Conservation (phyloP, 92 coral and sea anemone species). For the Siderastrea siderea region DNA sequence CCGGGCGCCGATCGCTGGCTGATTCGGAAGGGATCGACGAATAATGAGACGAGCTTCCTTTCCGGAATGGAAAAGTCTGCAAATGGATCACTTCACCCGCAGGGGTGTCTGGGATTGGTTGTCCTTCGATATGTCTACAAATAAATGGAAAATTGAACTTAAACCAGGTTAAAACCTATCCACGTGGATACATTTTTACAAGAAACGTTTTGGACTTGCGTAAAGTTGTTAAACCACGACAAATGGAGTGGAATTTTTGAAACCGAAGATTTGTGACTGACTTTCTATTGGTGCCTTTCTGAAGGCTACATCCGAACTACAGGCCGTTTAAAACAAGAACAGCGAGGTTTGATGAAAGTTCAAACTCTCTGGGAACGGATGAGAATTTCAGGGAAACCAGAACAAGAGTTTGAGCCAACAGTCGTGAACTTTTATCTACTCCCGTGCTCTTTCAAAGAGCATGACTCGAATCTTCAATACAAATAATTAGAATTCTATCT, state of each 20-base stretch:
- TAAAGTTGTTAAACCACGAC: neutral
- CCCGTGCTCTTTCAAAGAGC: too few relatives aligned
- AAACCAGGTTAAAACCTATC: too few relatives aligned
- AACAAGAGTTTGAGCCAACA: too few relatives aligned
- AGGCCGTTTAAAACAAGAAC: too few relatives aligned
- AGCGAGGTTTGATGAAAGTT: too few relatives aligned
- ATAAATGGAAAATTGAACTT: neutral
- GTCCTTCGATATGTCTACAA: slow-evolving; percentile 75
- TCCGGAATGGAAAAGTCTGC: slow-evolving; percentile 75
- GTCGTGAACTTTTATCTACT: too few relatives aligned
- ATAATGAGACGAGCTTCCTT: slow-evolving; percentile 68
- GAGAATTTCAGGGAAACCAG: too few relatives aligned
- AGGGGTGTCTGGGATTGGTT: slow-evolving; percentile 87
- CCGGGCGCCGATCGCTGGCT: slow-evolving; percentile 91
- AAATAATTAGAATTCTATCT: too few relatives aligned
- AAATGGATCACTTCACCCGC: slow-evolving; percentile 72
- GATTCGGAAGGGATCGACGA: slow-evolving; percentile 75
- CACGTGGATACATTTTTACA: neutral
- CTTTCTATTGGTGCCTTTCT: neutral
- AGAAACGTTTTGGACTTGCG: neutral
- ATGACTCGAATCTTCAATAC: too few relatives aligned
- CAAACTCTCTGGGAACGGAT: too few relatives aligned
- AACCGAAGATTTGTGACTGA: neutral
- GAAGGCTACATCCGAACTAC: too few relatives aligned
- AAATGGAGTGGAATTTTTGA: neutral